Conservation (phyloP, 2,797 vertebrate species). For the Sylvia borin region DNA sequence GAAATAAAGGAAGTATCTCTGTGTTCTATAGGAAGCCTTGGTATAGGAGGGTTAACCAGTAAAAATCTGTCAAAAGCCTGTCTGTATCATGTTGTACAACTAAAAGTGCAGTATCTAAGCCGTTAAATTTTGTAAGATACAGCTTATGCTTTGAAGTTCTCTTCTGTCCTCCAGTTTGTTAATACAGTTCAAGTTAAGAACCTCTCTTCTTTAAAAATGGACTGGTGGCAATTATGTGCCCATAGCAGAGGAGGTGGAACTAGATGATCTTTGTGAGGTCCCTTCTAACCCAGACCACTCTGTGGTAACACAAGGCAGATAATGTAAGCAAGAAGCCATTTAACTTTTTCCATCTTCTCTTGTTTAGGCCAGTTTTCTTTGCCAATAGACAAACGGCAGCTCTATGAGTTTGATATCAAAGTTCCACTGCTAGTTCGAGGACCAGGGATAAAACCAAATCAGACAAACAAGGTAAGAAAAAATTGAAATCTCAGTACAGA, state of each 20-base stretch:
- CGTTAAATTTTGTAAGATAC: neutral
- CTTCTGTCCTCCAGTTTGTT: neutral
- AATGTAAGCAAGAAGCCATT: neutral
- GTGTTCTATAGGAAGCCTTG: neutral
- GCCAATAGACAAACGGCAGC: constrained; percentile 94
- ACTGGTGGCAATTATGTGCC: neutral
- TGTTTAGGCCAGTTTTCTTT: constrained; percentile 93
- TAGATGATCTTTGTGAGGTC: neutral
- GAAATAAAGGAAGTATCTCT: neutral
- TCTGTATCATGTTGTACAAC: neutral
- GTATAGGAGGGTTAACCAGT: neutral
- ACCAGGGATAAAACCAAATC: constrained; percentile 92
- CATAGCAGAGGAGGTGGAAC: neutral
- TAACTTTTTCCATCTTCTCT: neutral
- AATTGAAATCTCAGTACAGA: neutral
- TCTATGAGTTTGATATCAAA: constrained; percentile 97
- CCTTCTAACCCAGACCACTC: neutral
- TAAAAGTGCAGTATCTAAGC: neutral
- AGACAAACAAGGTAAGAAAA: constrained; percentile 86
- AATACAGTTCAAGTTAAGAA: neutral
- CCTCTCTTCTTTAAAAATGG: neutral
- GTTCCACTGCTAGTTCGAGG: constrained; percentile 95
- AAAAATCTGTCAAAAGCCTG: neutral
- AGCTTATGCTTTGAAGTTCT: neutral
- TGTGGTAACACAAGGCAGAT: neutral